phyloP scores from a whole-genome alignment of 2,113 vertebrate genomes.

The Gymnarchus niloticus region DNA sequence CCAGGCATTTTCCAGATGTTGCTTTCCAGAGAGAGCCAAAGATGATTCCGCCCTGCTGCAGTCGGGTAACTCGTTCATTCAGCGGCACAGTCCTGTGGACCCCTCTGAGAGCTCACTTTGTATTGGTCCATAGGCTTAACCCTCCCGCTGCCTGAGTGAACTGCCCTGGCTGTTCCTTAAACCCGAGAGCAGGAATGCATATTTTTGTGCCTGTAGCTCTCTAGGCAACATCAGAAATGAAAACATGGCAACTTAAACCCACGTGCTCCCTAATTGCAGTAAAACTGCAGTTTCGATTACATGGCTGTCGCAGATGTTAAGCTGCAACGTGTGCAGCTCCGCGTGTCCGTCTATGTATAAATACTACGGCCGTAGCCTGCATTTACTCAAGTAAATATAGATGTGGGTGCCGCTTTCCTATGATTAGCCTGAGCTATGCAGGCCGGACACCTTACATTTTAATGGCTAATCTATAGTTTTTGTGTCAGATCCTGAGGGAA shows the following conservation, averaged over 20 bases:
- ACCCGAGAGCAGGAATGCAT: background rate
- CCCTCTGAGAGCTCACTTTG: background rate
- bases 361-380: background rate
- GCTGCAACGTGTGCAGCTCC: too few species aligned
- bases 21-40: background rate
- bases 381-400: background rate
- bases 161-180: background rate
- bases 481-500: background rate
- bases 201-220: background rate
- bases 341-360: background rate
- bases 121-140: background rate
- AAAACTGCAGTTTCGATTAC: too few species aligned
- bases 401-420: background rate
- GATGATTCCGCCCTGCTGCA: background rate
- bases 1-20: background rate
- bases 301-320: too few species aligned
- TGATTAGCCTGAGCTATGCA: background rate
- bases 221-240: background rate
- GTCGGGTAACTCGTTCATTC: background rate
- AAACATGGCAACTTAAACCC: background rate
- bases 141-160: background rate
- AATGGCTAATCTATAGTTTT: background rate
- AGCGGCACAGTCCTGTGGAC: background rate
- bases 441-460: background rate
- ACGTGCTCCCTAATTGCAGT: too few species aligned